Base-by-base conservation (phyloP, 2,888 invertebrate species). In the Drosophila monieri region DNA sequence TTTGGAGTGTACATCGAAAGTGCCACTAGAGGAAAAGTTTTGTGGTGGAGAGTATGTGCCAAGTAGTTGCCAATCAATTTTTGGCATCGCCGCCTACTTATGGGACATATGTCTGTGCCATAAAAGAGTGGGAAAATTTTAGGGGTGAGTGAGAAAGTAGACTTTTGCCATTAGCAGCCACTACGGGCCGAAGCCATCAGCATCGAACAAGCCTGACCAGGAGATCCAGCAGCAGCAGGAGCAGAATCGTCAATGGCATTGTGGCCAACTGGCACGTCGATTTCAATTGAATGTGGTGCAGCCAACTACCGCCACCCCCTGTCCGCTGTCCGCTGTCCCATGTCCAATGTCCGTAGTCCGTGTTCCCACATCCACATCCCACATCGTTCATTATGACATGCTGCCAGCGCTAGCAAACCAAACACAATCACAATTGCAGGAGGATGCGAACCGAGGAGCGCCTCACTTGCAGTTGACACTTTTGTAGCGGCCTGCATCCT, bases 41-140 rank as follows among this genome's bases (percentile, higher is more conserved):
- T 52, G 61, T 23, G 58, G 57, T 58, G 18, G 18, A 53, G 43
- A 58, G 46, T 57, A 48, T 46, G 51, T 49, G 68, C 66, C 78
- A 85, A 87, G 78, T 71, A 80, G 87, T 69, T 84, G 81, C 72
- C 85, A 81, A 86, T 87, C 88, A 80, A 76, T 78, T 81, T 85
- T 87, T 71, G 88, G 85, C 73, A 75, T 86, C 73, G 47, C 27
- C 35, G 44, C 62, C 44, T 55, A 70, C 71, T 60, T 55, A 70
- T 46, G 43, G 44, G 6, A 15, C 14, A 39, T 3, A 14, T 18
- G 43, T 41, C 18, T 41, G 18, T 41, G 41, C 18, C 41, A 1
- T 4, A 41, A 41, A 27, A 18, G 18, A 25, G 8, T 32, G 25
- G 18, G 12, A 30, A 1, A 15, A 15, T 18, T 18, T 18, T 3